These are phyloP conservation scores for Catostylus mosaicus DNA, from an alignment of 30 jellyfish, hydroid and myxozoan species.

Conservation along the genomic window DNA sequence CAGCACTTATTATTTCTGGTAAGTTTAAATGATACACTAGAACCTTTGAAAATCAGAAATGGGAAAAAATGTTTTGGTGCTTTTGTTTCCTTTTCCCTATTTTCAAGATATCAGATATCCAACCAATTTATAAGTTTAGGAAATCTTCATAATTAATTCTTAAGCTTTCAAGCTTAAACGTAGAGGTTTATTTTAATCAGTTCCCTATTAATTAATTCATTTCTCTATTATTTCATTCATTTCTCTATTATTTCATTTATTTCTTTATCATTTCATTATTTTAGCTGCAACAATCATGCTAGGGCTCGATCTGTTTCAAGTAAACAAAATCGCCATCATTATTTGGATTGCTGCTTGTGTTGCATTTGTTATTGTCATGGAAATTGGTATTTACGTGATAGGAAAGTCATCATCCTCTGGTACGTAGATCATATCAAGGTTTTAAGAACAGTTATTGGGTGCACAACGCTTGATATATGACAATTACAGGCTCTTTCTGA, in stretches of 20 bases:
- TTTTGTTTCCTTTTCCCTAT: too few species aligned
- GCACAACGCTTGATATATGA: too few species aligned
- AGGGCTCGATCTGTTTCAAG: slow-evolving; percentile 20
- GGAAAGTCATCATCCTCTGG: slow-evolving; percentile 2
- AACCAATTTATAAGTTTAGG: too few species aligned
- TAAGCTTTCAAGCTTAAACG: too few species aligned
- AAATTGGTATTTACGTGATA: slow-evolving; percentile 2
- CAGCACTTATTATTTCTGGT: slow-evolving; percentile 40
- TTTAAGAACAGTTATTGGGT: too few species aligned
- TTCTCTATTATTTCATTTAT: background rate
- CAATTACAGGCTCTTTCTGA: too few species aligned
- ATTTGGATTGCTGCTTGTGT: slow-evolving; percentile 18
- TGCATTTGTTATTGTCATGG: slow-evolving; percentile 9
- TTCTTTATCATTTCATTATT: background rate
- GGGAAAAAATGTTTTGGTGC: background rate
- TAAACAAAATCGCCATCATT: background rate
- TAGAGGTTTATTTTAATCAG: too few species aligned
- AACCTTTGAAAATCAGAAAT: too few species aligned
- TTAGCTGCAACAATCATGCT: slow-evolving; percentile 35
- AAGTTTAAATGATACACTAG: background rate
- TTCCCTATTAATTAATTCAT: too few species aligned
- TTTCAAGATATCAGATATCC: too few species aligned
- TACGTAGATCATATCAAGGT: background rate
- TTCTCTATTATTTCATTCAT: background rate
- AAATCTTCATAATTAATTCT: too few species aligned